Conservation (phyloP, 2,113 vertebrate genomes). For the Podarcis muralis region DNA sequence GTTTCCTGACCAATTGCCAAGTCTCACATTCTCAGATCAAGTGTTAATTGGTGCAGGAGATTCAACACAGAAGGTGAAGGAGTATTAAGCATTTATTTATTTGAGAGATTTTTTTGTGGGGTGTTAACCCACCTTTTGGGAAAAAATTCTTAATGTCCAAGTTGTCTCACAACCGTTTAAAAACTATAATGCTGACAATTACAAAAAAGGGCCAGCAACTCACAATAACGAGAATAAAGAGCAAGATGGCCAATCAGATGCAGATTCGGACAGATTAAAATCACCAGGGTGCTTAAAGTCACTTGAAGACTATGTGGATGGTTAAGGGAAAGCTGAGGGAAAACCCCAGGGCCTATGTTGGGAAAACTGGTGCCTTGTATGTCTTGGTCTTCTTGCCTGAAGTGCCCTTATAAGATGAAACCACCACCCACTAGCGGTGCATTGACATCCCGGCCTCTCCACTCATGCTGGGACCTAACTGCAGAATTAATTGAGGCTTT, state of each 20-base stretch:
- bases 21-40: conserved; percentile 47
- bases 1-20: conserved; percentile 56
- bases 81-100: not conserved
- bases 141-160: not conserved
- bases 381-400: not conserved
- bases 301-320: not conserved
- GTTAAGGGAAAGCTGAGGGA: not conserved
- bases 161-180: not conserved
- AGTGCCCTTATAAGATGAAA: not conserved
- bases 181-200: not conserved
- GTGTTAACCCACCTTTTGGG: no score
- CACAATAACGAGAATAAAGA: not conserved
- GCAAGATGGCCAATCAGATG: not conserved
- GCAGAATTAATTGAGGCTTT: no score
- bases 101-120: no score
- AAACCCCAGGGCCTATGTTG: not conserved
- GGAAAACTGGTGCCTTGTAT: not conserved
- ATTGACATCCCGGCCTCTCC: not conserved
- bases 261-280: not conserved
- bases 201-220: not conserved
- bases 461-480: not conserved
- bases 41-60: conserved; percentile 50
- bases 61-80: conserved; percentile 46
- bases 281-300: not conserved
- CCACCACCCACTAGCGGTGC: not conserved